Percentiles rank a stretch among this genome's conserved stretches.
Evolutionary conservation across 2,113 vertebrate genomes (phyloP).

Genomic region (Actenoides hombroni): DNA sequence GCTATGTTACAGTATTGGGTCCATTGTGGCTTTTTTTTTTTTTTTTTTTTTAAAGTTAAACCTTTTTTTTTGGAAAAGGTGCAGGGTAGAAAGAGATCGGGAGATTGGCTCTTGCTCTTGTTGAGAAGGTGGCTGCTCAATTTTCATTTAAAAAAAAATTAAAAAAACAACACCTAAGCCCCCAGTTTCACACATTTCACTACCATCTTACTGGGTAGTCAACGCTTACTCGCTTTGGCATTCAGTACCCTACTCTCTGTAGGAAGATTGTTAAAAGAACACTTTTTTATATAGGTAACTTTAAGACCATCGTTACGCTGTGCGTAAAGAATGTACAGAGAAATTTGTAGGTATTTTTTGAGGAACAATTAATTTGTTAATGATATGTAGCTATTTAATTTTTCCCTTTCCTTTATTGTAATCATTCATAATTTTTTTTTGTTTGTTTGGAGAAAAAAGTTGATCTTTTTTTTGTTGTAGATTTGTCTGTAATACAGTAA

Average conservation of each 20-base stretch:
- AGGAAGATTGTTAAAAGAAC: slow-evolving; percentile 87
- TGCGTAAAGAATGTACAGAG: slow-evolving; percentile 99
- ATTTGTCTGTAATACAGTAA: slow-evolving; percentile 85
- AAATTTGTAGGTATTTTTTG: slow-evolving; percentile 99
- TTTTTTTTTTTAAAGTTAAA: not conserved
- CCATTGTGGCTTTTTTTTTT: slow-evolving; percentile 48
- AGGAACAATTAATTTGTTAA: slow-evolving; percentile 99
- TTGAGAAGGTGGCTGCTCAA: slow-evolving; percentile 62
- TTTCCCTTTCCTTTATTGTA: slow-evolving; percentile 92
- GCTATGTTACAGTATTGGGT: slow-evolving; percentile 50
- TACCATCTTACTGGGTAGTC: slow-evolving; percentile 82
- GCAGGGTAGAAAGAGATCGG: not conserved
- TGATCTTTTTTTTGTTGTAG: slow-evolving; percentile 92
- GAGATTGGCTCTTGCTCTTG: slow-evolving; percentile 42
- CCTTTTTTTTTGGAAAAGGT: slow-evolving; percentile 53
- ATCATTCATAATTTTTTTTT: slow-evolving; percentile 89
- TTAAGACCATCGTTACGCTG: slow-evolving; percentile 99
- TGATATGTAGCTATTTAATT: slow-evolving; percentile 99
- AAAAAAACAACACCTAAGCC: not conserved
- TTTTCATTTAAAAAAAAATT: not conserved
- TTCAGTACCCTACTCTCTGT: slow-evolving; percentile 89
- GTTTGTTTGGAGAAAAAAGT: slow-evolving; percentile 91
- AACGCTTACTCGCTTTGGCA: slow-evolving; percentile 81
- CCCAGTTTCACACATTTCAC: slow-evolving; percentile 81
- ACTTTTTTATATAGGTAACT: slow-evolving; percentile 97